These are phyloP conservation scores for Parazoanthus darwini DNA, from an alignment of 92 coral and sea anemone genomes.

Conservation along the genomic window DNA sequence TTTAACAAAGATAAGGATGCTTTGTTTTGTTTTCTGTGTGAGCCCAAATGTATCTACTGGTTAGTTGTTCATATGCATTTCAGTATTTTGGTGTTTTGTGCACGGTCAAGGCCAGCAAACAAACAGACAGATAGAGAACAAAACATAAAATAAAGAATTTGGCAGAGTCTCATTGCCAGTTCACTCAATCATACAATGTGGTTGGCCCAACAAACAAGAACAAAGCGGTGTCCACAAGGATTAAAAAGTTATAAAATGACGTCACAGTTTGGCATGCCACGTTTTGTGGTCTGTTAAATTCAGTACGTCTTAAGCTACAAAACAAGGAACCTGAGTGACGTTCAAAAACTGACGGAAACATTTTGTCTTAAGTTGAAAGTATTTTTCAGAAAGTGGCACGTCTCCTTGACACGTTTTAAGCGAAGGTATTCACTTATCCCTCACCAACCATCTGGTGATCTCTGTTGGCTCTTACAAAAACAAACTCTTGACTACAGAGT, in stretches of 20 bases:
- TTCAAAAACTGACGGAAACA: neutral
- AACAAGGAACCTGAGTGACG: neutral
- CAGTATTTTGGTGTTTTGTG: too few relatives aligned
- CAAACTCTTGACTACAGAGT: neutral
- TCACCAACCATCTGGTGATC: neutral
- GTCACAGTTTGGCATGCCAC: neutral
- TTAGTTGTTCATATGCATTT: too few relatives aligned
- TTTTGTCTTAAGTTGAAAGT: neutral
- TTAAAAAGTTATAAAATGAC: neutral
- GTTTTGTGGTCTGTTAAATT: neutral
- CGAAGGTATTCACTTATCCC: neutral
- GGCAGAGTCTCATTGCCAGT: too few relatives aligned
- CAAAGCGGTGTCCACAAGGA: neutral
- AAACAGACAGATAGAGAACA: too few relatives aligned
- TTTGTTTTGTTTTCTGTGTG: too few relatives aligned
- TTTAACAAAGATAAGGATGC: too few relatives aligned
- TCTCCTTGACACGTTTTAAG: neutral
- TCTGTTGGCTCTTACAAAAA: conserved; percentile 5
- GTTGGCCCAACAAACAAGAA: too few relatives aligned
- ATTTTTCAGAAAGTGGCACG: neutral
- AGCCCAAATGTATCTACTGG: too few relatives aligned
- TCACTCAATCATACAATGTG: too few relatives aligned
- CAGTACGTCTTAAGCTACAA: neutral
- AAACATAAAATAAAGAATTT: too few relatives aligned
- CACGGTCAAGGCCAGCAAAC: too few relatives aligned